Evolutionary conservation across 2,888 invertebrate species (phyloP).

Genomic region (Spisula subtruncata): DNA sequence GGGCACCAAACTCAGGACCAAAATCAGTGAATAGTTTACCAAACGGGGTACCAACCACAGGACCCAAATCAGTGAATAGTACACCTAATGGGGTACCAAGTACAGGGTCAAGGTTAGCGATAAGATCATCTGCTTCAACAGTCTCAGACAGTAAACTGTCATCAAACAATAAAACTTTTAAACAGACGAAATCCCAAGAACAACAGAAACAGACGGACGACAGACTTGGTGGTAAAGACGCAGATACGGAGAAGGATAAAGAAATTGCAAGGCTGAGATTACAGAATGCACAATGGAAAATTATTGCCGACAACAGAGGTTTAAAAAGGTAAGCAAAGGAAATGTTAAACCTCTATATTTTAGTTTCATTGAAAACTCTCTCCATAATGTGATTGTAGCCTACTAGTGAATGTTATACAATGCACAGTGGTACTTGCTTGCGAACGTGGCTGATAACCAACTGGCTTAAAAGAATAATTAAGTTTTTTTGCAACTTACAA

Average conservation of each 20-base stretch:
- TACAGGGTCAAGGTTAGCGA: background rate
- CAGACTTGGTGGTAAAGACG: background rate
- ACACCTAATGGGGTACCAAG: constrained; percentile 16
- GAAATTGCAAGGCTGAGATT: constrained; percentile 59
- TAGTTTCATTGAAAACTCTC: no score
- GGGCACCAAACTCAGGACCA: background rate
- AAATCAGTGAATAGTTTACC: background rate
- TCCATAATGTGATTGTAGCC: background rate
- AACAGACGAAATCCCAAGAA: background rate
- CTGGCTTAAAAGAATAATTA: no score
- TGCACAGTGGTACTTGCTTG: no score
- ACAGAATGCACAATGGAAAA: constrained; percentile 63
- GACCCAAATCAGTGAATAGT: background rate
- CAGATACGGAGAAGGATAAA: constrained; percentile 59
- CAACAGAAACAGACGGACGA: constrained; percentile 33
- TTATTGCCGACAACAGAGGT: constrained; percentile 51
- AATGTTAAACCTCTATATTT: background rate
- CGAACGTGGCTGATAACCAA: background rate
- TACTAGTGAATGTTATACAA: no score
- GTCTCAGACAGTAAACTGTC: background rate
- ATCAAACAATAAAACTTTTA: background rate
- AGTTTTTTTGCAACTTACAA: no score
- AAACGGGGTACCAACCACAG: background rate
- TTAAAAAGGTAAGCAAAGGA: constrained; percentile 13
- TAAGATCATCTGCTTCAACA: background rate